Evolutionary conservation across 2,797 vertebrate species (phyloP).

Genomic region (Centroberyx gerrardi): DNA sequence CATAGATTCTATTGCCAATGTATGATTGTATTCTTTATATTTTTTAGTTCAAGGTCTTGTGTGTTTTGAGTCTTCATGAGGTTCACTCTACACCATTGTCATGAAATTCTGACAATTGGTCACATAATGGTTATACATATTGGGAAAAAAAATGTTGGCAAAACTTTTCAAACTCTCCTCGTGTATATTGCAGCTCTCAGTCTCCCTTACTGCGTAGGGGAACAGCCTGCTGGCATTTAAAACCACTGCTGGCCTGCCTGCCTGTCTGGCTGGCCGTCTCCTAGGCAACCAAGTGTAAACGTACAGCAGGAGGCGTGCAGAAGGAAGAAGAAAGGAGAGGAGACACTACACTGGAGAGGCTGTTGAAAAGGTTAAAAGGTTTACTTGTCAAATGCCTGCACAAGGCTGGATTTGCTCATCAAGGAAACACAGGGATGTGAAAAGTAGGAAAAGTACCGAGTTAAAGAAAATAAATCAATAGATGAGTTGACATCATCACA

Average conservation of each 20-base stretch:
- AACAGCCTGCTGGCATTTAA: slow-evolving; percentile 40
- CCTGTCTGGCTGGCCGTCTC: slow-evolving; percentile 65
- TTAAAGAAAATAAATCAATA: not conserved
- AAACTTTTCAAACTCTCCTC: no score
- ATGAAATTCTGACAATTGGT: no score
- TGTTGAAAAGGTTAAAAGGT: slow-evolving; percentile 37
- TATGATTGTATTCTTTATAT: no score
- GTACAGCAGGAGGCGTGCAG: slow-evolving; percentile 66
- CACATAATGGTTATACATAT: no score
- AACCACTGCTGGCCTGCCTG: slow-evolving; percentile 46
- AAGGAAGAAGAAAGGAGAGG: slow-evolving; percentile 38
- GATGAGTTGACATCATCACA: not conserved
- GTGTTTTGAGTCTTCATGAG: no score
- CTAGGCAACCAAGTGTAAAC: slow-evolving; percentile 84
- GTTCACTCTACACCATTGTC: no score
- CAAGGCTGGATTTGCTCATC: not conserved
- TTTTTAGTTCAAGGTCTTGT: no score
- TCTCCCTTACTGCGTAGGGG: slow-evolving; percentile 1
- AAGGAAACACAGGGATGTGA: not conserved
- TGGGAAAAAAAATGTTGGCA: no score
- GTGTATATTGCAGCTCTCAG: not conserved
- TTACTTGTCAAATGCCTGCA: slow-evolving; percentile 24
- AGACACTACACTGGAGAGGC: slow-evolving; percentile 44
- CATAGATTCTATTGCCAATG: no score
- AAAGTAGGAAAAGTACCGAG: not conserved